Conservation (phyloP, 2,888 invertebrate species). For the Dasypolia templi region DNA sequence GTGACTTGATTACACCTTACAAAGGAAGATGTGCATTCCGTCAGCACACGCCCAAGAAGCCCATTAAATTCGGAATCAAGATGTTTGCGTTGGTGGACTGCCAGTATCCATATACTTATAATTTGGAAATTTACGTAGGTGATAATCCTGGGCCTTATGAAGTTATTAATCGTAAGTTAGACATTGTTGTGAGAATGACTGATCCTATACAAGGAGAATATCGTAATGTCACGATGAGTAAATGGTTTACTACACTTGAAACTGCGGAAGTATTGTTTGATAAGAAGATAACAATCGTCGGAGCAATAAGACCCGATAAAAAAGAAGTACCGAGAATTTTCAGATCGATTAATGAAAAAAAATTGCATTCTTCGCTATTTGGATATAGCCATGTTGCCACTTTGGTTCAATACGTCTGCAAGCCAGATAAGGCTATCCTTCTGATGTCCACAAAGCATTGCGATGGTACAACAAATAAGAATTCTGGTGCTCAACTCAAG, state of each 20-base stretch:
- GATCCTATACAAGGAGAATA: conserved; percentile 57
- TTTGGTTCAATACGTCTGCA: conserved; percentile 46
- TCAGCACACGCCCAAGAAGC: conserved; percentile 45
- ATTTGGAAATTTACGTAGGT: conserved; percentile 54
- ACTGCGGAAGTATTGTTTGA: conserved; percentile 42
- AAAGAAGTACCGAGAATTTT: conserved; percentile 53
- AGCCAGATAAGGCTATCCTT: conserved; percentile 40
- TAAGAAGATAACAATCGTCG: conserved; percentile 46
- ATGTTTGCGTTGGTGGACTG: conserved; percentile 55
- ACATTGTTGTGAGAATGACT: conserved; percentile 49
- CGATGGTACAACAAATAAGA: conserved; percentile 26
- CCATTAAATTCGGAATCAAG: conserved; percentile 40
- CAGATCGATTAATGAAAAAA: conserved; percentile 32
- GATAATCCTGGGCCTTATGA: conserved; percentile 51
- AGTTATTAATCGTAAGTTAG: conserved; percentile 36
- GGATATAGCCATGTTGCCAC: conserved; percentile 44
- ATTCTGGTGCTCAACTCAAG: conserved; percentile 21
- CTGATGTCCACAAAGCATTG: conserved; percentile 46
- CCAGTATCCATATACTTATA: conserved; percentile 54
- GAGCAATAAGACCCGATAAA: conserved; percentile 40
- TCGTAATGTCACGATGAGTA: conserved; percentile 51
- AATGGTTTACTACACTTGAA: conserved; percentile 47
- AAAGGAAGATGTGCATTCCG: conserved; percentile 55
- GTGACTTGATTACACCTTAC: conserved; percentile 34
- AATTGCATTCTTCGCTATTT: conserved; percentile 39